Base-by-base conservation (phyloP, 2,888 invertebrate genomes). In the Cephus spinipes region DNA sequence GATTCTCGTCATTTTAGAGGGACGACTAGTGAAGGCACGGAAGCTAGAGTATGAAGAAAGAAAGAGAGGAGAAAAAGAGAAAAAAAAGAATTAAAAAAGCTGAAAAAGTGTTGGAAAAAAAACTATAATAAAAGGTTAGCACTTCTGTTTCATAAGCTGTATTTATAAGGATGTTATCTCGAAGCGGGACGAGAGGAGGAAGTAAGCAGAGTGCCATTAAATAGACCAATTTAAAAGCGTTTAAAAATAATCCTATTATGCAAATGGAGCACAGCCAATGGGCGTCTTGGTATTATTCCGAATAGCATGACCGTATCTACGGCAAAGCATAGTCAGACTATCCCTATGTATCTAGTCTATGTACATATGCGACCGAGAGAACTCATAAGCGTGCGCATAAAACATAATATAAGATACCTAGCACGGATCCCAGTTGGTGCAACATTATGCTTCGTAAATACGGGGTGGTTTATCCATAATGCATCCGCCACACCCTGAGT, bases 401-500 rank as follows among this genome's bases (percentile, higher is more conserved):
- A 83, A 82, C 81, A 81, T 83, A 83, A 83, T 81, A 83, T 83
- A 81, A 78, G 81, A 77, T 80, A 77, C 79, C 80, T 82, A 81
- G 79, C 81, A 80, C 81, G 79, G 76, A 79, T 81, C 81, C 80
- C 81, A 82, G 32, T 81, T 80, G 80, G 81, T 69, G 75, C 78
- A 78, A 80, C 79, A 75, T 75, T 81, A 78, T 81, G 76, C 79
- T 81, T 77, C 80, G 82, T 83, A 83, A 83, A 84, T 84, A 80
- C 74, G 76, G 76, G 81, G 79, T 79, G 78, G 77, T 79, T 55
- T 81, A 83, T 83, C 82, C 83, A 84, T 83, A 85, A 85, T 84
- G 84, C 83, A 85, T 84, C 82, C 80, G 82, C 84, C 84, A 83
- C 84, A 84, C 84, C 83, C 82, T 82, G 77, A 79, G 79, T 81